Conservation (phyloP, 2,797 vertebrate species). For the Euthynnus affinis region DNA sequence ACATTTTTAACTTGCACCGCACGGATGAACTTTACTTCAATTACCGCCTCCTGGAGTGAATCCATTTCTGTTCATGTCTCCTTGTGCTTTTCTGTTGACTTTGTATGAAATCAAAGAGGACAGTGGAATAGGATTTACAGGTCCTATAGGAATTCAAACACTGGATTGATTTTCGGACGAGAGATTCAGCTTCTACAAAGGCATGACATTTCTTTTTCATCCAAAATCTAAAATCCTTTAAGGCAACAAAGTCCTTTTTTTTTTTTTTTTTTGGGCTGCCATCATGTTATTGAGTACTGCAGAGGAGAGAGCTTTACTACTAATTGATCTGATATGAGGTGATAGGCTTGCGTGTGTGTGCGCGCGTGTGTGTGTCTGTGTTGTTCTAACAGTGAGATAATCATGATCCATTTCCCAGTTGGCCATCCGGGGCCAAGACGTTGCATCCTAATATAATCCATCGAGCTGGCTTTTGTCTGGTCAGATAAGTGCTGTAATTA, state of each 20-base stretch:
- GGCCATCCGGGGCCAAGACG: slow-evolving; percentile 64
- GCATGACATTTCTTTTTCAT: background rate
- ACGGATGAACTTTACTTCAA: background rate
- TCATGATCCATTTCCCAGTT: slow-evolving; percentile 77
- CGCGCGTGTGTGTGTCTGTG: slow-evolving; percentile 51
- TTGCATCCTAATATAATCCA: slow-evolving; percentile 81
- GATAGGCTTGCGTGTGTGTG: slow-evolving; percentile 36
- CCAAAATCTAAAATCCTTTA: background rate
- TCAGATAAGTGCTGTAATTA: slow-evolving; percentile 83
- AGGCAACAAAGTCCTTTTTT: background rate
- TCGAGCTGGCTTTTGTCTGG: slow-evolving; percentile 76
- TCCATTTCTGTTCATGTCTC: background rate
- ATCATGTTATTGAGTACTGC: background rate
- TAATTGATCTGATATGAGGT: slow-evolving; percentile 76
- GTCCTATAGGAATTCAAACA: background rate
- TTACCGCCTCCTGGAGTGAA: background rate
- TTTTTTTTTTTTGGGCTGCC: background rate
- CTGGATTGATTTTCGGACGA: background rate
- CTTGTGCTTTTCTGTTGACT: background rate
- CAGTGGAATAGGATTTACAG: background rate
- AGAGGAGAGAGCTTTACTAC: slow-evolving; percentile 20
- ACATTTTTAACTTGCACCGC: background rate
- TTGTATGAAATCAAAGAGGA: slow-evolving; percentile 9
- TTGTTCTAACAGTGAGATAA: slow-evolving; percentile 68
- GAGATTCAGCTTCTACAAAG: slow-evolving; percentile 3